Conservation (phyloP, 1,140 invertebrate species). For the Brachionus rotundiformis region DNA sequence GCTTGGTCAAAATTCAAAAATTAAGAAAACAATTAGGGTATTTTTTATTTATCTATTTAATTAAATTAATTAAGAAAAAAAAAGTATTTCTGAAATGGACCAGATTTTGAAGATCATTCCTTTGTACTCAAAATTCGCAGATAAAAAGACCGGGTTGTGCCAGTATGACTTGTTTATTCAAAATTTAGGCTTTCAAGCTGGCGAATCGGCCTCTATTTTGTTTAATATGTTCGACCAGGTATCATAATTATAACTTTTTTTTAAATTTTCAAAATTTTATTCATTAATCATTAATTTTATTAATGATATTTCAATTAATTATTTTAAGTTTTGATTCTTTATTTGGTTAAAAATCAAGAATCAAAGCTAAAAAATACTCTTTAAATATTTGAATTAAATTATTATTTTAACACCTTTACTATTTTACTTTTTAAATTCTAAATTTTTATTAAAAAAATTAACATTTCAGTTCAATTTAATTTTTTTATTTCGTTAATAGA, state of each 20-base stretch:
- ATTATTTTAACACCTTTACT: too few species aligned
- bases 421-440: too few species aligned
- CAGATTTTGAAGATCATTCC: constrained; percentile 11
- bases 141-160: not conserved
- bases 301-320: too few species aligned
- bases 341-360: too few species aligned
- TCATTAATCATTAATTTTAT: too few species aligned
- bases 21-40: constrained; percentile 41
- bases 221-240: constrained; percentile 30
- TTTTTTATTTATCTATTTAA: not conserved
- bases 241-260: not conserved
- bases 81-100: constrained; percentile 23
- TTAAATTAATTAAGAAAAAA: not conserved
- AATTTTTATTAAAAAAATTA: too few species aligned
- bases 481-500: too few species aligned
- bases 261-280: too few species aligned
- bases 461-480: too few species aligned
- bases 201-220: not conserved
- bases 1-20: constrained; percentile 46
- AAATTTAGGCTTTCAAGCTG: constrained; percentile 7
- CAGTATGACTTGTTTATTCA: not conserved
- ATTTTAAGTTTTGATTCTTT: not conserved
- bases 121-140: not conserved
- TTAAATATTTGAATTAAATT: too few species aligned
- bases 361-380: not conserved